Evolutionary conservation across 2,113 vertebrate genomes (phyloP).

Genomic region (Rattus rattus): DNA sequence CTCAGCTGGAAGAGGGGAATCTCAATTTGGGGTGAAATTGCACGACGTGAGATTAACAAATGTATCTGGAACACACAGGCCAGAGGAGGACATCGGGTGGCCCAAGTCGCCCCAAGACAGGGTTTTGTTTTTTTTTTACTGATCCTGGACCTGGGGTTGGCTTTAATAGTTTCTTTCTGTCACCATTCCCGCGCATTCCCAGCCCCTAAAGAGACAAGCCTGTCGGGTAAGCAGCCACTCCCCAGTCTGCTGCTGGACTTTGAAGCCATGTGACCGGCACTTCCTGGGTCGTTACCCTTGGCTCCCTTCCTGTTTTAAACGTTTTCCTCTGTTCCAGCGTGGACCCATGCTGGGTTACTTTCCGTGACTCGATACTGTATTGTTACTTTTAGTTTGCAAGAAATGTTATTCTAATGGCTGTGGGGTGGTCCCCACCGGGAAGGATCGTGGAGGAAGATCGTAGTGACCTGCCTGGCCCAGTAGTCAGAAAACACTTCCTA

Average conservation of each 20-base stretch:
- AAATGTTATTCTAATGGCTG: not conserved
- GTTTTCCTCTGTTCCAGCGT: not conserved
- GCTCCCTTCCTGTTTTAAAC: not conserved
- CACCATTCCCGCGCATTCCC: not conserved
- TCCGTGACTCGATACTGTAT: not conserved
- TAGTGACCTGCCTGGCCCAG: too few species aligned
- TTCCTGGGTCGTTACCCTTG: not conserved
- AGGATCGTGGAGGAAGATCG: not conserved
- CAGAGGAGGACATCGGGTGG: not conserved
- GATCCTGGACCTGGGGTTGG: not conserved
- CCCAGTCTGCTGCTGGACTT: not conserved
- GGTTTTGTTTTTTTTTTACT: not conserved
- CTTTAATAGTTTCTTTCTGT: not conserved
- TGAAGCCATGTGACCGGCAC: not conserved
- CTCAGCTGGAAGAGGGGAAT: not conserved
- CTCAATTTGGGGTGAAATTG: not conserved
- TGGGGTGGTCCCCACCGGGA: too few species aligned
- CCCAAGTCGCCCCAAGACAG: not conserved
- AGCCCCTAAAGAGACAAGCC: not conserved
- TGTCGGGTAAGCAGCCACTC: too few species aligned
- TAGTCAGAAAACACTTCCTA: not conserved
- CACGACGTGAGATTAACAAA: not conserved
- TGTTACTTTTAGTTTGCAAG: not conserved
- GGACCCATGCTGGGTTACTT: not conserved
- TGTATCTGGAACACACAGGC: not conserved